Conservation (phyloP, 2,888 invertebrate genomes). For the Rhingia rostrata region DNA sequence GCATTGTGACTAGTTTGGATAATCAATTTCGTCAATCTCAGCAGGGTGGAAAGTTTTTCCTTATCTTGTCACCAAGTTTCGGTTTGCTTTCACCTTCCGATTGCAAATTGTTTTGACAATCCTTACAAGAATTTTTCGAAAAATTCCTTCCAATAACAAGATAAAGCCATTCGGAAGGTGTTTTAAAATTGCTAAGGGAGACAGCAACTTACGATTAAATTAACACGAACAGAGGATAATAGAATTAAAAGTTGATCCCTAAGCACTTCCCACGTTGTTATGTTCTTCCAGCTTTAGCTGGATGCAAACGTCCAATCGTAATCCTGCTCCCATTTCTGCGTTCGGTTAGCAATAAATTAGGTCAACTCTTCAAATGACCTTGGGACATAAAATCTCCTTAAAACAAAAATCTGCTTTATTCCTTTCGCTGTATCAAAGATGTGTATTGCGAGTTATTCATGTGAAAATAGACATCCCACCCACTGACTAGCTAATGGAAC, state of each 20-base stretch:
- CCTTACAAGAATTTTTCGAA: background rate
- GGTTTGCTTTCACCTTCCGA: background rate
- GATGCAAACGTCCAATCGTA: background rate
- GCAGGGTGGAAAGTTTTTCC: too few species aligned
- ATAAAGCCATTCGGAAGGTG: background rate
- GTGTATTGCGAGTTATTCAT: background rate
- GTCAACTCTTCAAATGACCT: background rate
- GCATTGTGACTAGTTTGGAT: too few species aligned
- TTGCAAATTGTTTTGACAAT: background rate
- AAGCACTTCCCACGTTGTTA: background rate
- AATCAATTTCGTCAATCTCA: too few species aligned
- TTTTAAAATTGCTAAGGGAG: background rate
- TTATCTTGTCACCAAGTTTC: too few species aligned
- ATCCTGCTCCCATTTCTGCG: background rate
- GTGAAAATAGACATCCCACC: background rate
- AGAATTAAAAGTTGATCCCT: background rate
- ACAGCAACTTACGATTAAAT: background rate
- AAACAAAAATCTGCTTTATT: background rate
- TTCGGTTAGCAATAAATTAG: background rate
- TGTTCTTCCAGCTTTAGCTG: background rate
- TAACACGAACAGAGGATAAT: background rate
- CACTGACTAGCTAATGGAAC: slow-evolving; percentile 3
- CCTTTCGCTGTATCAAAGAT: background rate
- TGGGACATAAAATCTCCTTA: background rate
- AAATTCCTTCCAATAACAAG: background rate